A percentile compares a stretch with the other conserved stretches of the same genome.
Evolutionary conservation across 2,113 vertebrate genomes (phyloP).

Genomic region (Porphyrio hochstetteri): DNA sequence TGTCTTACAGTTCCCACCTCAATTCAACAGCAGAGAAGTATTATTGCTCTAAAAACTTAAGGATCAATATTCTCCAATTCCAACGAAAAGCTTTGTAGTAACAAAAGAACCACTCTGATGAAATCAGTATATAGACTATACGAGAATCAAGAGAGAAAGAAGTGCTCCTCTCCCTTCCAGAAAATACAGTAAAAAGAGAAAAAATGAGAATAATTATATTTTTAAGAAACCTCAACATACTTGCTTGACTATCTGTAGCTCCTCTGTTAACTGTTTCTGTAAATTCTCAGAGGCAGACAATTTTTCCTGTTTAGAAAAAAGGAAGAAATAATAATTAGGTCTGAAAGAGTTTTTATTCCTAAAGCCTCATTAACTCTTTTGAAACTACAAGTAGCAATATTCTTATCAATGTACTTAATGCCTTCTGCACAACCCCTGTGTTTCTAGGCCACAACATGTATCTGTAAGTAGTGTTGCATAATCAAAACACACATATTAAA

Average conservation of each 20-base stretch:
- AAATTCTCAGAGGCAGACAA: conserved; percentile 81
- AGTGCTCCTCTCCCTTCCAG: background rate
- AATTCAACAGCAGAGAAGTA: background rate
- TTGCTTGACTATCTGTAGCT: conserved; percentile 83
- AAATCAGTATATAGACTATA: background rate
- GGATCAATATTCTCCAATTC: background rate
- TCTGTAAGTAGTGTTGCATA: background rate
- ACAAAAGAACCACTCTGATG: background rate
- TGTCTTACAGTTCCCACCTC: background rate
- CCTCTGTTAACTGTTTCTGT: conserved; percentile 81
- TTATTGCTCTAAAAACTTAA: background rate
- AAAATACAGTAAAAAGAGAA: background rate
- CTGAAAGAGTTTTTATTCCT: background rate
- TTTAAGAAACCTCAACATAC: conserved; percentile 68
- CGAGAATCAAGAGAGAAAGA: background rate
- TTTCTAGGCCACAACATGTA: background rate
- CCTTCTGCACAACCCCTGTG: background rate
- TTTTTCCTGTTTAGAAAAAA: conserved; percentile 77
- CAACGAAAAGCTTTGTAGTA: background rate
- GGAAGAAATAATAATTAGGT: background rate
- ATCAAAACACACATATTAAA: background rate
- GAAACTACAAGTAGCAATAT: background rate
- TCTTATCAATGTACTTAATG: background rate
- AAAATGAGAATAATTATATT: background rate
- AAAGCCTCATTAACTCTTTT: background rate